Conservation (phyloP, 2,888 invertebrate species). For the Hoplodrina blanda region DNA sequence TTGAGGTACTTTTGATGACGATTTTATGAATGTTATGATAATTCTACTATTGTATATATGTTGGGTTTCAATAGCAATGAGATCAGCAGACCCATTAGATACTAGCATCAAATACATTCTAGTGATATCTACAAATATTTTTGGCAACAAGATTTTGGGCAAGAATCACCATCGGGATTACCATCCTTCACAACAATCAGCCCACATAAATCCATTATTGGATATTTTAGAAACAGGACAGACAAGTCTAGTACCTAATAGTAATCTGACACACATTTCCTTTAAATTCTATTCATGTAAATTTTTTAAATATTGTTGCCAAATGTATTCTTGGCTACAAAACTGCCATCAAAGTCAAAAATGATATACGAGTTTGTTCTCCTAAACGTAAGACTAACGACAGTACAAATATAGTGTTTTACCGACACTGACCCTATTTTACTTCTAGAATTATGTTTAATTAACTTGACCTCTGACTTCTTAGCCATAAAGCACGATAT, state of each 20-base stretch:
- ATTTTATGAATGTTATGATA: background rate
- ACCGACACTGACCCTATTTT: constrained; percentile 43
- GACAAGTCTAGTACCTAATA: constrained; percentile 14
- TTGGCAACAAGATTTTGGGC: background rate
- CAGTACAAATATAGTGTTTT: constrained; percentile 40
- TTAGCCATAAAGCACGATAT: constrained; percentile 26
- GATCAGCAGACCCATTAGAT: background rate
- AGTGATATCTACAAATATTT: background rate
- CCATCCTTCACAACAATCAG: background rate
- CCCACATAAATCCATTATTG: background rate
- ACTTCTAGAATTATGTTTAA: constrained; percentile 34
- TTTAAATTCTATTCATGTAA: constrained; percentile 29
- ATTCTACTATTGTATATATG: background rate
- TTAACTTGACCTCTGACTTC: constrained; percentile 36
- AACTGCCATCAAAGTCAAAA: constrained; percentile 50
- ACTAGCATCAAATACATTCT: background rate
- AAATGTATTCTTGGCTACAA: constrained; percentile 55
- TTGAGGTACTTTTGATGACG: background rate
- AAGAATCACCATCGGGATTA: background rate
- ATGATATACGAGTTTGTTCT: constrained; percentile 41
- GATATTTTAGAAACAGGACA: constrained; percentile 13
- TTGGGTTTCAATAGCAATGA: too few species aligned
- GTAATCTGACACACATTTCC: constrained; percentile 36
- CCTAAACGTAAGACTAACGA: constrained; percentile 26
- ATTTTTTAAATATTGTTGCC: constrained; percentile 50